phyloP scores from a whole-genome alignment of 2,113 vertebrate genomes.

The Corvus hawaiiensis region DNA sequence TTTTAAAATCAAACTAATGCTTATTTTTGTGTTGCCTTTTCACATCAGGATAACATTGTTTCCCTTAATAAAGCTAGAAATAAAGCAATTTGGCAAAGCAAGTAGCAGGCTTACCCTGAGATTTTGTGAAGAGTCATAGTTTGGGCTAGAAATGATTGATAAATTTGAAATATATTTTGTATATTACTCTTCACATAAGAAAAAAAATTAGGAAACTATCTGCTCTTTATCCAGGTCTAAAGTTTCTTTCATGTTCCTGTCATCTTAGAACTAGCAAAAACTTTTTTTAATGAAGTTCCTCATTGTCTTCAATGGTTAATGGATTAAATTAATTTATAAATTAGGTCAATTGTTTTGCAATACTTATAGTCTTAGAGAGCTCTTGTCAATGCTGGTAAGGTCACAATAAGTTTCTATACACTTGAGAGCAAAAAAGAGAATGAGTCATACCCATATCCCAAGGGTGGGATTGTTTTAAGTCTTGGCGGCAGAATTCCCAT shows the following conservation, averaged over 20 bases:
- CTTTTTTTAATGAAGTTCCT: not conserved
- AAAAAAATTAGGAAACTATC: not conserved
- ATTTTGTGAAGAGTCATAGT: not conserved
- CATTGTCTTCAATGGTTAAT: not conserved
- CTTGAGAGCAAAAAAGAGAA: not conserved
- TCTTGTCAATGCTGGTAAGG: not conserved
- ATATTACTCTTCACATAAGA: not conserved
- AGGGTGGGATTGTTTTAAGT: not conserved
- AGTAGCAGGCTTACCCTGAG: not conserved
- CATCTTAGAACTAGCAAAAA: not conserved
- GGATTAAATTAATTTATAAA: not conserved
- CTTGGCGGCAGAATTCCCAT: not conserved
- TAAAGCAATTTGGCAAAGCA: not conserved
- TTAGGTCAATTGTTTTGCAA: not conserved
- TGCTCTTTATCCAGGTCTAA: not conserved
- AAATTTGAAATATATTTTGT: not conserved
- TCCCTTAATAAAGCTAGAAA: slow-evolving; percentile 8
- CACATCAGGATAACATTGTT: not conserved
- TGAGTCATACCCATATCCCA: not conserved
- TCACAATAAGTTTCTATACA: not conserved
- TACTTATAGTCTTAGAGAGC: not conserved
- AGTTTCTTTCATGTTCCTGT: not conserved
- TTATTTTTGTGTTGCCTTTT: not conserved
- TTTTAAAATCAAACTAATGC: slow-evolving; percentile 27
- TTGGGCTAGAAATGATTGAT: not conserved